These are phyloP conservation scores for Erethizon dorsatum DNA, from an alignment of 2,797 vertebrate genomes.

Conservation along the genomic window DNA sequence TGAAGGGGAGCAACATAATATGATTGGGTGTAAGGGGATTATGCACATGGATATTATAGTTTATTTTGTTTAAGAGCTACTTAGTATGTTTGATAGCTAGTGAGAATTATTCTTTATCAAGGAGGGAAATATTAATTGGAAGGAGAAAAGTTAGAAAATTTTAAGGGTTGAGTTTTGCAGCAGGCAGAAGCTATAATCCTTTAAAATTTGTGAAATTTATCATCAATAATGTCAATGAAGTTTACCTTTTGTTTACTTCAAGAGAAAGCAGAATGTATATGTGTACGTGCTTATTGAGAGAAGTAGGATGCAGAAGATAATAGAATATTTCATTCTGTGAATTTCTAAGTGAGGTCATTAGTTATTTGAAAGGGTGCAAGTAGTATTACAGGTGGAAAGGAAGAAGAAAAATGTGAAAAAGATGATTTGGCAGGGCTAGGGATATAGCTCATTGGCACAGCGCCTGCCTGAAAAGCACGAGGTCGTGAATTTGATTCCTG, in stretches of 20 bases:
- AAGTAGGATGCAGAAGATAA: background rate
- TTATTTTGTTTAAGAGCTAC: background rate
- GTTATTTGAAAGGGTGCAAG: background rate
- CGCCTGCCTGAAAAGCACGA: too few relatives aligned
- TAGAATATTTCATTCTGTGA: slow-evolving; percentile 3
- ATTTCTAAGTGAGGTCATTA: slow-evolving; percentile 7
- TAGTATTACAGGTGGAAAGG: background rate
- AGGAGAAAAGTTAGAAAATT: background rate
- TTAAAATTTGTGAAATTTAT: background rate
- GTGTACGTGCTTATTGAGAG: background rate
- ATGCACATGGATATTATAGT: background rate
- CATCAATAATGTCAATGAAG: background rate
- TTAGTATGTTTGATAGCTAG: background rate
- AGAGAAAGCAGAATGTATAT: background rate
- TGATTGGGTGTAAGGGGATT: background rate
- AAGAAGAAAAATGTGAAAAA: background rate
- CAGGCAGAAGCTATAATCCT: background rate
- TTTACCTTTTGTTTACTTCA: background rate
- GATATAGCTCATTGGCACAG: too few relatives aligned
- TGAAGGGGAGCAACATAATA: background rate
- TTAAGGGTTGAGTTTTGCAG: background rate
- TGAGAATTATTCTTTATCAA: background rate
- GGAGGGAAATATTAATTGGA: background rate
- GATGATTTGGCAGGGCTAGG: background rate
- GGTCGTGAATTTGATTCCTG: too few relatives aligned